Evolutionary conservation across 2,888 invertebrate genomes (phyloP).

Genomic region (Teleiodes luculella): DNA sequence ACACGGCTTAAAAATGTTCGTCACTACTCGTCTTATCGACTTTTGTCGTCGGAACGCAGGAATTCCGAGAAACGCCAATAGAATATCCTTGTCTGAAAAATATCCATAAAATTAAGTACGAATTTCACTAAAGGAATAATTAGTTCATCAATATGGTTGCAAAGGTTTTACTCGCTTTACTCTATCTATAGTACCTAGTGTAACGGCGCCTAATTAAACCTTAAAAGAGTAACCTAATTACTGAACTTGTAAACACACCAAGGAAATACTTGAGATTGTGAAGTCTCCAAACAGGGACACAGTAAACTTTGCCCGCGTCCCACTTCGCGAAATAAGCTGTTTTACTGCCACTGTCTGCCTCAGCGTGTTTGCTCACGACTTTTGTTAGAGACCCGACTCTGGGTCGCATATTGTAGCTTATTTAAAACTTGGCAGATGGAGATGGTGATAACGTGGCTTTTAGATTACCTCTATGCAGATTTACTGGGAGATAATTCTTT

Average conservation of each 20-base stretch:
- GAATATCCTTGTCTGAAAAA: no score
- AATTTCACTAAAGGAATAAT: no score
- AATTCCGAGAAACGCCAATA: no score
- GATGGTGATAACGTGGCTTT: neutral
- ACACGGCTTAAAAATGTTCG: no score
- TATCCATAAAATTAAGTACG: no score
- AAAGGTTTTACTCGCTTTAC: no score
- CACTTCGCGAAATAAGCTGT: constrained; percentile 44
- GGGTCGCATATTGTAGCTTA: neutral
- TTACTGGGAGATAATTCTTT: no score
- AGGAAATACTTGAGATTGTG: neutral
- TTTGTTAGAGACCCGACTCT: neutral
- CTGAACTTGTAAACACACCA: neutral
- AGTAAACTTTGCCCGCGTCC: constrained; percentile 35
- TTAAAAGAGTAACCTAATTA: neutral
- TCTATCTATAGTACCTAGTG: no score
- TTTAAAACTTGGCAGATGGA: neutral
- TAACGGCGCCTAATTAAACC: neutral
- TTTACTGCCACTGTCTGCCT: constrained; percentile 29
- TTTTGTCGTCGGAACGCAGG: no score
- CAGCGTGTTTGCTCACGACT: neutral
- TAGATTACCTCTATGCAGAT: no score
- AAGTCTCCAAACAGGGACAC: constrained; percentile 14
- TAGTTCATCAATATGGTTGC: no score
- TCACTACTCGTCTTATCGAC: no score